Conservation (phyloP, 2,113 vertebrate genomes). For the Synodontis membranacea region DNA sequence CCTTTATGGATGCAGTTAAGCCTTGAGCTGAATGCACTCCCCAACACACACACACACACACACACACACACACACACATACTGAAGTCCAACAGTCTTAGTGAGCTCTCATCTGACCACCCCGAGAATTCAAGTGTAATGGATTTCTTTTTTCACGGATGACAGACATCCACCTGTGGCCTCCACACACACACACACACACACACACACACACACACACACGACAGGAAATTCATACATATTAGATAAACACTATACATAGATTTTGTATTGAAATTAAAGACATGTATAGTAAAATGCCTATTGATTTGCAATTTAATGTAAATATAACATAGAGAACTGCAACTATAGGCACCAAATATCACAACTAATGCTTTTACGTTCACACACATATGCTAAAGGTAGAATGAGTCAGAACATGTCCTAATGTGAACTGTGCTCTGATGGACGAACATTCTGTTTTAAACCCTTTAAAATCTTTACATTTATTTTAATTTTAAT, state of each 20-base stretch:
- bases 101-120: slow-evolving; percentile 18
- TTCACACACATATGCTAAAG: not conserved
- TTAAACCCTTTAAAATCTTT: slow-evolving; percentile 10
- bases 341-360: not conserved
- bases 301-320: not conserved
- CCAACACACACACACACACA: not conserved
- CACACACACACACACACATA: slow-evolving; percentile 3
- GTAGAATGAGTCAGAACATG: not conserved
- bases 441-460: not conserved
- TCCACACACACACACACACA: slow-evolving; percentile 9
- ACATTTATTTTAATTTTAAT: not conserved
- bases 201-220: not conserved
- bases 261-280: not conserved
- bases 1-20: slow-evolving; percentile 15
- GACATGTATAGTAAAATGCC: not conserved
- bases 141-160: slow-evolving; percentile 51
- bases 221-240: not conserved
- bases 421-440: not conserved
- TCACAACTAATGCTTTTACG: not conserved
- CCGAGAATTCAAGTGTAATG: slow-evolving; percentile 42
- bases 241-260: not conserved
- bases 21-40: not conserved
- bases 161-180: slow-evolving; percentile 45
- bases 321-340: not conserved
- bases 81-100: not conserved